phyloP scores from a whole-genome alignment of 2,113 vertebrate species.

The Hepsetus odoe region DNA sequence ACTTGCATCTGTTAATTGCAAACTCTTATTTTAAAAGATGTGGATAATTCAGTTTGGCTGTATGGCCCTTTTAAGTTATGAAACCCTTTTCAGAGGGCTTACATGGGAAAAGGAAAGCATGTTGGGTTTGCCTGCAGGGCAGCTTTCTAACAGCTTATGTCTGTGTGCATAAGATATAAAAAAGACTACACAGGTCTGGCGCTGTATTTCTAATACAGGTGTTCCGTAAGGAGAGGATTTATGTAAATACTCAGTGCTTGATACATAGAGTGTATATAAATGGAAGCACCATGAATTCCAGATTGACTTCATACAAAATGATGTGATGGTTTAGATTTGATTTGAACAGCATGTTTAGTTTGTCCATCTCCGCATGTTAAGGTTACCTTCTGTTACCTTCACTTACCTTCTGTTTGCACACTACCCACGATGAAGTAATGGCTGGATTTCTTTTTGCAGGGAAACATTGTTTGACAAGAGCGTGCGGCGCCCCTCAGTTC shows the following conservation, averaged over 20 bases:
- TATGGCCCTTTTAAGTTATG: constrained; percentile 52
- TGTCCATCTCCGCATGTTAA: not conserved
- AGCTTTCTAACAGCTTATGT: constrained; percentile 59
- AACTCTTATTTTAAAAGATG: too few relatives aligned
- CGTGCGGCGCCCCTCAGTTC: constrained; percentile 2
- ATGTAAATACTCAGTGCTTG: not conserved
- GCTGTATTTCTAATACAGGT: constrained; percentile 26
- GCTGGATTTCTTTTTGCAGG: not conserved
- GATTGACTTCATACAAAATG: not conserved
- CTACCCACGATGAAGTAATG: constrained; percentile 5
- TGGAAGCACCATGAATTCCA: not conserved
- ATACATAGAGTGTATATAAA: not conserved
- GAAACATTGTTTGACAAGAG: constrained; percentile 39
- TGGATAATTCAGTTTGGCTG: too few relatives aligned
- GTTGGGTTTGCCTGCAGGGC: constrained; percentile 66
- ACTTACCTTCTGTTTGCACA: not conserved
- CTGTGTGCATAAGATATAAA: constrained; percentile 44
- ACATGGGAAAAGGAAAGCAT: constrained; percentile 54
- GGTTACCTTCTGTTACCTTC: not conserved
- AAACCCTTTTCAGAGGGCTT: constrained; percentile 58
- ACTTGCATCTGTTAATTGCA: too few relatives aligned
- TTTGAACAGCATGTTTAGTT: not conserved
- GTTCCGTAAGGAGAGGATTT: constrained; percentile 9
- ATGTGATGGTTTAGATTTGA: not conserved
- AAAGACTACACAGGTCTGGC: constrained; percentile 9